These are phyloP conservation scores for Chitala chitala DNA, from an alignment of 2,113 vertebrate genomes.

Conservation along the genomic window DNA sequence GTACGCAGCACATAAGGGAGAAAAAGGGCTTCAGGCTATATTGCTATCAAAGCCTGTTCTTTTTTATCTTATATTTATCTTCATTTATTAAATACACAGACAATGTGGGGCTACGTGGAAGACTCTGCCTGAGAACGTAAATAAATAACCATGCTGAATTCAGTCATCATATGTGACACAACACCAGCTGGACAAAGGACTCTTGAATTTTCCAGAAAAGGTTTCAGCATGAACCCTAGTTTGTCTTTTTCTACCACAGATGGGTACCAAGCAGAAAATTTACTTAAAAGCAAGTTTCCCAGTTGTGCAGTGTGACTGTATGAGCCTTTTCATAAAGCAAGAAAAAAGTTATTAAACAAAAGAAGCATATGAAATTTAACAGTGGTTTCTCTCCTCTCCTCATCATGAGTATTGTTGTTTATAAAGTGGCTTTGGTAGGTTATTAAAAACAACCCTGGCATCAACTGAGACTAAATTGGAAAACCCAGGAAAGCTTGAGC, in stretches of 20 bases:
- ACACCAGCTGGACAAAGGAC: conserved; percentile 34
- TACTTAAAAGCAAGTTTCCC: too few species aligned
- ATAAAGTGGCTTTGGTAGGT: too few species aligned
- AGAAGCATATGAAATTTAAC: too few species aligned
- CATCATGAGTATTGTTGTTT: too few species aligned
- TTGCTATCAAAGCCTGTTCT: conserved; percentile 25
- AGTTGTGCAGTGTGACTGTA: background rate
- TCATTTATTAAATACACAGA: conserved; percentile 26
- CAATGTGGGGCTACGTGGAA: conserved; percentile 16
- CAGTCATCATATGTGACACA: conserved; percentile 52
- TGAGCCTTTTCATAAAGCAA: too few species aligned
- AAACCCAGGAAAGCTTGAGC: too few species aligned
- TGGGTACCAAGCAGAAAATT: background rate
- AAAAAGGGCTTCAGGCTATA: background rate
- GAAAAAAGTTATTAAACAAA: background rate
- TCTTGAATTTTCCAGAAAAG: background rate
- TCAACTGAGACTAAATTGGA: too few species aligned
- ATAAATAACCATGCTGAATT: conserved; percentile 45
- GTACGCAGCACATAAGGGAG: background rate
- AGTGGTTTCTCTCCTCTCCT: too few species aligned
- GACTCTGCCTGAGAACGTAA: conserved; percentile 38
- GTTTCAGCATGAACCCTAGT: background rate
- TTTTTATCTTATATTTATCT: conserved; percentile 23
- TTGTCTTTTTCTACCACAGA: background rate
- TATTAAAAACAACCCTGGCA: too few species aligned